phyloP scores from a whole-genome alignment of 2,113 vertebrate species.

The Paralichthys olivaceus region DNA sequence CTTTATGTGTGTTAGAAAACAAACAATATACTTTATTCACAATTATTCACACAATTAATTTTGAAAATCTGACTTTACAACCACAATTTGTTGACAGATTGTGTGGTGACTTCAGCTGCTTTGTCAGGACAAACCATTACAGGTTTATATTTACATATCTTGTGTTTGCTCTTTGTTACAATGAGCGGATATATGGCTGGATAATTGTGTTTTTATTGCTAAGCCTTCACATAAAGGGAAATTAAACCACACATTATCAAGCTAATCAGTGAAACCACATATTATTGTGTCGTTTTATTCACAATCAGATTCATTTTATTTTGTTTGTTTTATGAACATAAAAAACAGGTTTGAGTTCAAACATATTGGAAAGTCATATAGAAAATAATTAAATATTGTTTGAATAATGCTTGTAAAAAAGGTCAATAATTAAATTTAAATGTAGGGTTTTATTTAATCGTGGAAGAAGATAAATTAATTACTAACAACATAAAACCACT shows the following conservation, averaged over 20 bases:
- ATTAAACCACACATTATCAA: conserved; percentile 49
- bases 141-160: conserved; percentile 34
- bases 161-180: conserved; percentile 44
- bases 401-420: neutral
- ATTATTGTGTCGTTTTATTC: conserved; percentile 14
- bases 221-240: conserved; percentile 45
- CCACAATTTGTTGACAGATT: too few species aligned
- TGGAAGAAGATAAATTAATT: neutral
- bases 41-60: too few species aligned
- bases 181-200: conserved; percentile 16
- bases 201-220: conserved; percentile 56
- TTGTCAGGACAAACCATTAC: neutral
- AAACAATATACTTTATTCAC: neutral
- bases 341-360: neutral
- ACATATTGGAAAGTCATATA: neutral
- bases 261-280: conserved; percentile 2
- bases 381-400: neutral
- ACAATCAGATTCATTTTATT: conserved; percentile 15
- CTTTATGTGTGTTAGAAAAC: neutral
- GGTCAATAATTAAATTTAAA: neutral
- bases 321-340: conserved; percentile 24
- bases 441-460: conserved; percentile 1
- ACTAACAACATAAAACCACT: neutral
- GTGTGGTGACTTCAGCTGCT: neutral
- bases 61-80: neutral